Percentiles rank a stretch among this genome's conserved stretches.
Evolutionary conservation across 1,140 invertebrate species (phyloP).

Genomic region (Trissolcus basalis): DNA sequence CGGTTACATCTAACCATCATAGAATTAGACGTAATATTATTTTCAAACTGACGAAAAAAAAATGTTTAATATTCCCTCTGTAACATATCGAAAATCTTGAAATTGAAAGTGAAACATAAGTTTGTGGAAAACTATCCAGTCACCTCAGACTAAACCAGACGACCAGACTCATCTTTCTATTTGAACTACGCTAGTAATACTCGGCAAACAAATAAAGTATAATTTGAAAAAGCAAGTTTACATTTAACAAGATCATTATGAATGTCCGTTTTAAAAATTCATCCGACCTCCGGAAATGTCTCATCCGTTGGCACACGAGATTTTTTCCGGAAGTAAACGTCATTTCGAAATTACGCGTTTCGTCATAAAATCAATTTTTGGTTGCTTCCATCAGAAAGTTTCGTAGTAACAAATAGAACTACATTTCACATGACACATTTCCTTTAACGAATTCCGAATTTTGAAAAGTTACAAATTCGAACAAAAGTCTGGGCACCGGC

Average conservation of each 20-base stretch:
- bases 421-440: too few relatives aligned
- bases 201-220: conserved; percentile 27
- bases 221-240: conserved; percentile 31
- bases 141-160: background rate
- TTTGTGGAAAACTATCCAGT: too few relatives aligned
- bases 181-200: conserved; percentile 22
- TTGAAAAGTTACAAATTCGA: too few relatives aligned
- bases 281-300: conserved; percentile 24
- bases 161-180: conserved; percentile 6
- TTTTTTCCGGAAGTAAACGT: conserved; percentile 32
- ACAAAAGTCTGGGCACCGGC: background rate
- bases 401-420: background rate
- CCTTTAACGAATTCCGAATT: too few relatives aligned
- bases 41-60: too few relatives aligned
- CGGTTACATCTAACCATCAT: conserved; percentile 35
- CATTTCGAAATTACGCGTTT: conserved; percentile 12
- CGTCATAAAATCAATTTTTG: conserved; percentile 13
- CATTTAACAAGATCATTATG: conserved; percentile 16
- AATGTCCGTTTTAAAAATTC: background rate
- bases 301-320: conserved; percentile 28
- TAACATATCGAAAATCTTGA: too few relatives aligned
- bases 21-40: background rate
- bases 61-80: too few relatives aligned
- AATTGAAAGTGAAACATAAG: too few relatives aligned
- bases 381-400: background rate